Evolutionary conservation across 1,140 invertebrate species (phyloP), one percentile per base, ranked within the genome.

Genomic region (Brachionus sp.): DNA sequence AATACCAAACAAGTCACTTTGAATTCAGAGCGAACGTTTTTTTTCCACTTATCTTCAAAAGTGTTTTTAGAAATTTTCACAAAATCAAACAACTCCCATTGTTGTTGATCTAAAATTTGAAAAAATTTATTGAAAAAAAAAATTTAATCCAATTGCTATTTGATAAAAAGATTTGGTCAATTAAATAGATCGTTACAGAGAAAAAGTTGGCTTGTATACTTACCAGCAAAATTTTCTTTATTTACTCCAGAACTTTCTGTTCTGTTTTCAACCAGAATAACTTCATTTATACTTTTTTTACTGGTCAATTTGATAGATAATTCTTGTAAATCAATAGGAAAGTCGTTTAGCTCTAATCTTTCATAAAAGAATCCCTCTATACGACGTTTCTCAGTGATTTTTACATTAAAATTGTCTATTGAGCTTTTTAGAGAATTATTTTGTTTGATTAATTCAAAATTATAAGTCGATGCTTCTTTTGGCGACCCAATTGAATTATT

Each of bases 301-400:
- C 57, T 82, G 5, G 80, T 68, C 44, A 82, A n/a, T 68, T 50
- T 66, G 7, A 82, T 44, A 0, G 80, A 66, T n/a, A 82, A 53
- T 37, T 82, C 80, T 62, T 82, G 80, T 50, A 82, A 29, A 68
- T 82, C 80, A 29, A 66, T 42, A 23, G 80, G 80, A 82, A 82
- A 82, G 35, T 82, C 35, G 16, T 82, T 46, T 7, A 82, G 35
- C 35, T 82, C 80, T 16, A 82, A 82, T n/a, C 57, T 29, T 44
- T 82, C 80, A 46, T 66, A 82, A 44, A 82, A 82, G 66, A 82
- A 53, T 19, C 80, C 80, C 33, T 50, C 39, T 16, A 66, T 16
- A 7, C 16, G 37, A 5, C 80, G 57, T 29, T 68, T 66, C 44
- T 82, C 80, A n/a, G 44, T 53, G 5, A 82, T 70, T 23, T 23